Evolutionary conservation across 2,888 invertebrate species (phyloP).

Genomic region (Drosophila putrida): DNA sequence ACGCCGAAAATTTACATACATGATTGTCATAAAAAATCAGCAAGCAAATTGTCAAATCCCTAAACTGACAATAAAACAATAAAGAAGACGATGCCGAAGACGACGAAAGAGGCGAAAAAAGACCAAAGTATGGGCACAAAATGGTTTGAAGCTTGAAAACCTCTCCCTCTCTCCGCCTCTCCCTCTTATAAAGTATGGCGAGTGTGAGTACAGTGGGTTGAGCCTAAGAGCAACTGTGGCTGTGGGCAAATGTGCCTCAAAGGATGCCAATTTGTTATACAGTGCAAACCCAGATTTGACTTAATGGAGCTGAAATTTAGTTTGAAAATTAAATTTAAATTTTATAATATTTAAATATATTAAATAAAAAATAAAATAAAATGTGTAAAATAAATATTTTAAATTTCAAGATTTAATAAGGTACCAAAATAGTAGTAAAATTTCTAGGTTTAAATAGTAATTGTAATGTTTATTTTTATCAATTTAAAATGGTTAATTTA

Average conservation of each 20-base stretch:
- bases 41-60: conserved; percentile 82
- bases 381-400: neutral
- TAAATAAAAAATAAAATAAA: too few species aligned
- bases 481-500: too few species aligned
- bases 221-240: conserved; percentile 2
- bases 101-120: conserved; percentile 18
- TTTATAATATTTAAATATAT: too few species aligned
- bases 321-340: too few species aligned
- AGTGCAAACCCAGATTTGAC: neutral
- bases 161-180: neutral
- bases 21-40: conserved; percentile 82
- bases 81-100: conserved; percentile 70
- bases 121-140: conserved; percentile 28
- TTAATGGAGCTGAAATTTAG: too few species aligned
- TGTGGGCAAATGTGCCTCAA: conserved; percentile 12
- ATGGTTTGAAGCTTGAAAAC: conserved; percentile 34
- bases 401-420: neutral
- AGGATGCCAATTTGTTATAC: conserved; percentile 20
- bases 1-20: conserved; percentile 77
- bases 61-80: conserved; percentile 82
- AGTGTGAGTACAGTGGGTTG: conserved; percentile 36
- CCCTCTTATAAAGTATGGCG: conserved; percentile 1
- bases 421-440: neutral
- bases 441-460: neutral
- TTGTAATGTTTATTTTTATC: too few species aligned